Percentiles rank a stretch among this genome's conserved stretches.
These are phyloP conservation scores for Ageneiosus marmoratus DNA, from an alignment of 2,113 vertebrate species.

Conservation along the genomic window DNA sequence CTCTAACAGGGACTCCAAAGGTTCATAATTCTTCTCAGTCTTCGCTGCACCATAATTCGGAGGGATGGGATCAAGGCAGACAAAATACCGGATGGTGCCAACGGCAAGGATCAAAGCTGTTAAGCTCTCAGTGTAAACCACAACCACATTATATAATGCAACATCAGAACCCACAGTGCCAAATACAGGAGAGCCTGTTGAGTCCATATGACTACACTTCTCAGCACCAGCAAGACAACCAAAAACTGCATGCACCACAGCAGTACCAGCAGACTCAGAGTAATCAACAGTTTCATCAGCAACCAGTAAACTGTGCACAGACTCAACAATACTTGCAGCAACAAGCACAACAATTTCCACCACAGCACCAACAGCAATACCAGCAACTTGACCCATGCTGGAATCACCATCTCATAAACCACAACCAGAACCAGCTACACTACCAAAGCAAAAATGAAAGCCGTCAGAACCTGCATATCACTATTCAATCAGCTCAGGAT, in stretches of 20 bases:
- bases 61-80: constrained; percentile 35
- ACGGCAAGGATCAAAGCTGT: constrained; percentile 12
- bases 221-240: constrained; percentile 39
- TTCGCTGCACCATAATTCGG: constrained; percentile 17
- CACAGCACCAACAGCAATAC: constrained; percentile 39
- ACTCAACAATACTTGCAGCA: constrained; percentile 50
- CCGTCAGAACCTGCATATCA: neutral
- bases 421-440: constrained; percentile 20
- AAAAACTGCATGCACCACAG: constrained; percentile 13
- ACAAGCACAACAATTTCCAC: constrained; percentile 45
- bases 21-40: constrained; percentile 54
- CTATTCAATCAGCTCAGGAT: neutral
- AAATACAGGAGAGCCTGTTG: constrained; percentile 13
- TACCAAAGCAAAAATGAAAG: constrained; percentile 30
- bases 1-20: constrained; percentile 37
- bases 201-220: constrained; percentile 6
- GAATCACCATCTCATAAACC: constrained; percentile 21
- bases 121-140: constrained; percentile 25
- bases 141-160: constrained; percentile 21
- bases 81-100: constrained; percentile 43
- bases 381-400: constrained; percentile 11
- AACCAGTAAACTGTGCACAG: constrained; percentile 44
- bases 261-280: constrained; percentile 43
- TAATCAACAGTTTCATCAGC: constrained; percentile 38
- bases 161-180: constrained; percentile 26